Conservation (phyloP, 2,797 vertebrate genomes). For the Enteromius radiatus region DNA sequence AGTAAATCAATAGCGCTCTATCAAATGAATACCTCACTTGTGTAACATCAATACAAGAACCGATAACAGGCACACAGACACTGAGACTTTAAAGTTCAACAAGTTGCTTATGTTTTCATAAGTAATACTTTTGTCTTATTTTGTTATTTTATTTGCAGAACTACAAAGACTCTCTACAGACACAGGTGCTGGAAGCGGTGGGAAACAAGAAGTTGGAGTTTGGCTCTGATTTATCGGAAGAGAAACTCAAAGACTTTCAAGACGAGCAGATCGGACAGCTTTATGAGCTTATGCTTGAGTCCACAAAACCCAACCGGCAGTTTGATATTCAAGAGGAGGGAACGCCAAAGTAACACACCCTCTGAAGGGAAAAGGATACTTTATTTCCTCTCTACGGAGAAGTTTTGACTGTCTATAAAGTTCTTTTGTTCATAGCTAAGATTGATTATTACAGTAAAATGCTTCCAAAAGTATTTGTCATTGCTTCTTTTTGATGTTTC, state of each 20-base stretch:
- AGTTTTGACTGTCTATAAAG: conserved; percentile 1
- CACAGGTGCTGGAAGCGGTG: conserved; percentile 71
- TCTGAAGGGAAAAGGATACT: not conserved
- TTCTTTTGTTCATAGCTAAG: conserved; percentile 7
- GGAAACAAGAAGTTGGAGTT: conserved; percentile 51
- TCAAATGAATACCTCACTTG: conserved; percentile 23
- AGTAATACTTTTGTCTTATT: not conserved
- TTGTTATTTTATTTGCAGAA: conserved; percentile 57
- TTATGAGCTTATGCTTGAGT: conserved; percentile 90
- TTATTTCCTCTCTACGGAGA: not conserved
- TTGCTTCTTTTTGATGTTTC: conserved; percentile 3
- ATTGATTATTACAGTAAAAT: conserved; percentile 26
- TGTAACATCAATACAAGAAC: not conserved
- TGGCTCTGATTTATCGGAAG: conserved; percentile 65
- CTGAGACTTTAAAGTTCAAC: not conserved
- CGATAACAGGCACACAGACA: not conserved
- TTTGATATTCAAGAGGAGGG: conserved; percentile 78
- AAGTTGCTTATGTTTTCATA: not conserved
- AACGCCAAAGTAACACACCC: conserved; percentile 58
- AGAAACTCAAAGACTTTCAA: conserved; percentile 81
- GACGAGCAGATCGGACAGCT: conserved; percentile 90
- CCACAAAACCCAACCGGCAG: conserved; percentile 85
- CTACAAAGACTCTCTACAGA: conserved; percentile 76
- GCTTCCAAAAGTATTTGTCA: not conserved
- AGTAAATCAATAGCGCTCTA: conserved; percentile 48